phyloP scores from a whole-genome alignment of 30 jellyfish, hydroid and myxozoan genomes.

The Pseudorhiza aurosa region DNA sequence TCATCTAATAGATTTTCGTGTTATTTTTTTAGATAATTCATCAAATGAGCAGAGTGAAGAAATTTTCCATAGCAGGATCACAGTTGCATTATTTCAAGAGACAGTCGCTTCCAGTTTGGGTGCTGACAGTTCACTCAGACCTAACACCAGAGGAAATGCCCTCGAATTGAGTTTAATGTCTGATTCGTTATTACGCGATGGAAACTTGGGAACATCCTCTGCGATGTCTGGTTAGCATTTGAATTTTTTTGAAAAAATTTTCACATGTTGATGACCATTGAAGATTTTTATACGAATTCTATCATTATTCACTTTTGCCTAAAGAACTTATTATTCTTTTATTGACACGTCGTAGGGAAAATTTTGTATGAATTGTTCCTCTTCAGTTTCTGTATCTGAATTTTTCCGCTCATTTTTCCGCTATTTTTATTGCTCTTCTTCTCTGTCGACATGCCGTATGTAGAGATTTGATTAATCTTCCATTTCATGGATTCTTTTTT shows the following conservation, averaged over 20 bases:
- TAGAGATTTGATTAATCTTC: too few species aligned
- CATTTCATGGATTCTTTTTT: too few species aligned
- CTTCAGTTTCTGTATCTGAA: neutral
- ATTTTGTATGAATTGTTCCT: neutral
- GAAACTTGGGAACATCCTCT: neutral
- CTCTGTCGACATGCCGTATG: too few species aligned
- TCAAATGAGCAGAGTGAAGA: neutral
- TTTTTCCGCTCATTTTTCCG: neutral
- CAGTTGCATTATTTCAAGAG: neutral
- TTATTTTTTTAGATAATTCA: neutral
- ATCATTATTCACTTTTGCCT: too few species aligned
- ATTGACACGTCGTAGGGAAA: too few species aligned
- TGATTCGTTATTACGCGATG: neutral
- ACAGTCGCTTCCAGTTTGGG: neutral
- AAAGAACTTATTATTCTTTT: too few species aligned
- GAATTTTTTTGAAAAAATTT: too few species aligned
- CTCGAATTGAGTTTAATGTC: constrained; percentile 1
- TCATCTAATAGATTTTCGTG: too few species aligned
- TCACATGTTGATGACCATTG: too few species aligned
- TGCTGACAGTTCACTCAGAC: constrained; percentile 1
- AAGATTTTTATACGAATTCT: too few species aligned
- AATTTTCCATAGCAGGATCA: neutral
- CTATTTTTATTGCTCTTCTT: too few species aligned
- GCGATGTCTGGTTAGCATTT: constrained; percentile 12
- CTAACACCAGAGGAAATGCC: constrained; percentile 12